Evolutionary conservation across 2,113 vertebrate genomes (phyloP).

Genomic region (cat (Felis catus)): DNA sequence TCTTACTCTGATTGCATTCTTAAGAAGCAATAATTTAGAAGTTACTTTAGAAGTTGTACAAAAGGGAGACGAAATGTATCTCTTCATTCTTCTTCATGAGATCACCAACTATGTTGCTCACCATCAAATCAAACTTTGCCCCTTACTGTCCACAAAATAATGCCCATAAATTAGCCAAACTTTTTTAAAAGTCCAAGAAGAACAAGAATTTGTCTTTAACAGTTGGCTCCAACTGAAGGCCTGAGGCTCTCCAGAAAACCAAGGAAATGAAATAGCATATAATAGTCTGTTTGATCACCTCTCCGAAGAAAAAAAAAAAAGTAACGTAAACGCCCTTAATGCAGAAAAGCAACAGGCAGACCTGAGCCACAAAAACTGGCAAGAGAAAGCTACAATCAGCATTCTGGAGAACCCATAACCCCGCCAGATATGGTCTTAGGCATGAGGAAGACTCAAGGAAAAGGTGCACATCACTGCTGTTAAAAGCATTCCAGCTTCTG

Average conservation of each 20-base stretch:
- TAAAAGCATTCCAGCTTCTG: background rate
- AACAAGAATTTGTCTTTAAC: background rate
- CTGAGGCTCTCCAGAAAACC: background rate
- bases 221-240: background rate
- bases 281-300: background rate
- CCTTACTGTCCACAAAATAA: constrained; percentile 11
- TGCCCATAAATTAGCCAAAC: background rate
- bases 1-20: background rate
- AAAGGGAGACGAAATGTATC: background rate
- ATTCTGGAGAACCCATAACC: background rate
- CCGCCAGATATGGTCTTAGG: background rate
- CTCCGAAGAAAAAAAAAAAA: background rate
- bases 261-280: background rate
- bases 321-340: background rate
- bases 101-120: background rate
- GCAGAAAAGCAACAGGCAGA: background rate
- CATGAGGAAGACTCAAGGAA: background rate
- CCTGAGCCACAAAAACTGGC: background rate
- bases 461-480: background rate
- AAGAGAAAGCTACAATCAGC: background rate
- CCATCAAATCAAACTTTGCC: background rate
- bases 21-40: background rate
- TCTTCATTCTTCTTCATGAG: background rate
- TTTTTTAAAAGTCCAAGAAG: background rate
- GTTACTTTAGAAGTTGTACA: background rate